These are phyloP conservation scores for Tineola bisselliella DNA, from an alignment of 2,888 invertebrate genomes.

Conservation along the genomic window DNA sequence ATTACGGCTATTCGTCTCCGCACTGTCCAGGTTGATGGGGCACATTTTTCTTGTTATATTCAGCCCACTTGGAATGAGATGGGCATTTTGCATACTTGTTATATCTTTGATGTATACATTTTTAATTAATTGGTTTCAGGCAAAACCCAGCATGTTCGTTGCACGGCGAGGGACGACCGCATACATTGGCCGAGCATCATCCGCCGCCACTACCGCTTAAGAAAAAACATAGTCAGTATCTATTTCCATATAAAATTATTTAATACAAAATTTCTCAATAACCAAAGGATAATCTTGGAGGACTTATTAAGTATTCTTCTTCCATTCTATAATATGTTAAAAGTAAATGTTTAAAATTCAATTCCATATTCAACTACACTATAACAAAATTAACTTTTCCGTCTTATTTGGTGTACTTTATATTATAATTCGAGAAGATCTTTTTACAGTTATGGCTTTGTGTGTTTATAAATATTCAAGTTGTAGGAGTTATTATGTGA, in stretches of 20 bases:
- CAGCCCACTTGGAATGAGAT: no score
- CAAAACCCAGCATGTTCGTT: constrained; percentile 42
- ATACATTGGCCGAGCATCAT: constrained; percentile 59
- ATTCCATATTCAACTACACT: not conserved
- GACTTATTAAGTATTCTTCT: no score
- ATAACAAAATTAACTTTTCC: not conserved
- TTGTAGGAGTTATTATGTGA: no score
- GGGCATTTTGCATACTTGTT: no score
- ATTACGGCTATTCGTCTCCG: no score
- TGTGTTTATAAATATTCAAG: not conserved
- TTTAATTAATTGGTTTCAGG: constrained; percentile 23
- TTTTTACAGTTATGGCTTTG: not conserved
- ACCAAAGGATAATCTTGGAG: no score
- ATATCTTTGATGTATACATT: not conserved
- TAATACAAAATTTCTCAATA: no score
- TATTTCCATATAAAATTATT: not conserved
- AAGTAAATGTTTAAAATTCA: no score
- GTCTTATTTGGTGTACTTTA: not conserved
- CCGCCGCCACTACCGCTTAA: constrained; percentile 93
- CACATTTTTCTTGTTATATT: no score
- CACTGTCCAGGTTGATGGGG: no score
- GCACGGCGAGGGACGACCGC: constrained; percentile 57
- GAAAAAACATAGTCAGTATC: constrained; percentile 92
- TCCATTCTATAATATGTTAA: no score
- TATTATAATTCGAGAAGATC: not conserved